Evolutionary conservation across 2,888 invertebrate species (phyloP), one percentile per base, ranked within the genome.

Genomic region (Chelonus formosanus): DNA sequence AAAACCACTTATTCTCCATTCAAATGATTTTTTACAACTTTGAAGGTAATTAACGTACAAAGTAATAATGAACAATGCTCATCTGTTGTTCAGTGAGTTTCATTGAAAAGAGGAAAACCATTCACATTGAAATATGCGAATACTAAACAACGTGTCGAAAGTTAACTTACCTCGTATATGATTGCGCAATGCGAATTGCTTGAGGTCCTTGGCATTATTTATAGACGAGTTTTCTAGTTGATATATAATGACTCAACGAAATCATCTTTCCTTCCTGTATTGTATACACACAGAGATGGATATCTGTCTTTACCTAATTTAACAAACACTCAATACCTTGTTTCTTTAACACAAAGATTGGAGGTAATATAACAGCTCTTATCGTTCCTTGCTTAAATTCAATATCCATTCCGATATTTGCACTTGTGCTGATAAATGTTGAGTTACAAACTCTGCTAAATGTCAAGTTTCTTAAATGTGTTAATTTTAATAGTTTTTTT

Each of bases 181-280:
- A 72, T 70, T 69, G 66, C 71, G 69, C 71, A 72, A 71, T 63
- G 60, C 63, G 60, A 72, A 72, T 69, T 63, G 69, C 69, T 63
- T 68, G 54, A 56, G 73, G 71, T 71, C 73, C 73, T 74, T 73
- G 73, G 70, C 73, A 74, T 70, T 70, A 71, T 74, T 75, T 70
- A 68, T 71, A 69, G 70, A 67, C 65, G 55, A 71, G 64, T 71
- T 71, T 73, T 67, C 70, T 68, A 40, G 40, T 40, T 40, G 6
- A 40, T 40, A 6, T 40, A 40, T 40, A 40, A 40, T 40, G 40
- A 40, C 40, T 40, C 40, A 40, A 40, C 66, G 54, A 63, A 63
- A 67, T 68, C 63, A 47, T 61, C 52, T 53, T 63, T 65, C 52
- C 50, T 58, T 40, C 55, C 52, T 53, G 20, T 47, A 45, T n/a